Evolutionary conservation across 2,888 invertebrate genomes (phyloP), one percentile per base, ranked within the genome.

Genomic region (Pegoplata infirma): DNA sequence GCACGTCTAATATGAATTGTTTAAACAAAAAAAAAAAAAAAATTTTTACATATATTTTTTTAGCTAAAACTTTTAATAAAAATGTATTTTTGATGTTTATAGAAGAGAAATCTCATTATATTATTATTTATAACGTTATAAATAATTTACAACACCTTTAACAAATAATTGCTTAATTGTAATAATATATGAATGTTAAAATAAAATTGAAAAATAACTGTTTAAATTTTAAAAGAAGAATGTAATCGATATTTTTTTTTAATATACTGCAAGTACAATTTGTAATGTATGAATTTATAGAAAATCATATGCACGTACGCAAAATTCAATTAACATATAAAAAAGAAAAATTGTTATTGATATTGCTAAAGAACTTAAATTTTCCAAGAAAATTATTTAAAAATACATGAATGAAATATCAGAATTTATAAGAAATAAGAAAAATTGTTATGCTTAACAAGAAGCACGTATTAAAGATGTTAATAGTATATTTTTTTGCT

Each of bases 261-360:
- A 10, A 6, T 49, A 12, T 10, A 7, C 12, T 17, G 16, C 47
- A 19, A 17, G 19, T 5, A 17, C 5, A 3, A 14, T 7, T 14
- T 6, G 25, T 25, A 25, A 5, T 25, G 25, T n/a, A n/a, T n/a
- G 25, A 25, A 6, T 25, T 16, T 12, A n/a, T n/a, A 12, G 49
- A 47, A 63, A 76, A 76, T 74, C 51, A 80, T 23, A 16, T 36
- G 40, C 76, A 80, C 68, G 75, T 75, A 80, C 55, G 75, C 68
- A 64, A 77, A 76, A 75, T 67, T 36, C 75, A 75, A 77, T 80
- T 47, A 67, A 53, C 32, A 14, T n/a, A 14, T 53, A 28, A 14
- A 61, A 16, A 19, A 5, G 16, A 5, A 6, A 4, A 8, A 14
- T 55, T 12, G 10, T 10, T 55, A 16, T 32, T 16, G 16, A 32